These are phyloP conservation scores for Oryzias celebensis DNA, from an alignment of 2,113 vertebrate genomes.

Conservation along the genomic window DNA sequence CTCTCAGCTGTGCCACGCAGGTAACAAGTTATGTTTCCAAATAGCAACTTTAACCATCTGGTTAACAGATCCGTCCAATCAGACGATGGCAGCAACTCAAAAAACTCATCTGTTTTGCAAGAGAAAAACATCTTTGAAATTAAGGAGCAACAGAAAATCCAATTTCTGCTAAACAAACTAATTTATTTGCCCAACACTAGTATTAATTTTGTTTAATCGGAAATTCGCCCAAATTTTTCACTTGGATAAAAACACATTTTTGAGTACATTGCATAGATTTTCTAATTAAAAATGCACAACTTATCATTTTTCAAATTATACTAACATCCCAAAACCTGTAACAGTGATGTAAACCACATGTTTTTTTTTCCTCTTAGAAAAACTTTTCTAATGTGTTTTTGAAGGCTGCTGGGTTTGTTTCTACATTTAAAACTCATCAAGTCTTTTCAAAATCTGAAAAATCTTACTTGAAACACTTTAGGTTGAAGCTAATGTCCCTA, in stretches of 20 bases:
- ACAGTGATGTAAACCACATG: no score
- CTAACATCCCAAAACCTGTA: no score
- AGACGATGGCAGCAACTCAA: conserved; percentile 7
- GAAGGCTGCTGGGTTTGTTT: not conserved
- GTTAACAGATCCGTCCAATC: conserved; percentile 27
- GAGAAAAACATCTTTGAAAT: not conserved
- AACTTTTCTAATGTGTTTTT: not conserved
- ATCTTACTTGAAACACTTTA: not conserved
- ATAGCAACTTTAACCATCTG: conserved; percentile 30
- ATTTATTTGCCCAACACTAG: no score
- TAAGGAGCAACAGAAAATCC: conserved; percentile 7
- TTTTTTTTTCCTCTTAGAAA: no score
- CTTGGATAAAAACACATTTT: no score
- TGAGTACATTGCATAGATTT: no score
- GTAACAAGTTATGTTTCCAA: conserved; percentile 12
- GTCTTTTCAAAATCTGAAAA: not conserved
- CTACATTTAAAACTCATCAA: not conserved
- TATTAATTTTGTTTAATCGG: no score
- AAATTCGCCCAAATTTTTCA: no score
- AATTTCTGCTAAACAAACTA: no score
- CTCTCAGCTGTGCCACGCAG: conserved; percentile 6
- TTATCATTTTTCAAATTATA: no score
- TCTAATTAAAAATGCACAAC: no score
- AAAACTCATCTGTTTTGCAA: conserved; percentile 13
- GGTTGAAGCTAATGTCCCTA: no score